A percentile compares a stretch with the other conserved stretches of the same genome.
Evolutionary conservation across 2,888 invertebrate genomes (phyloP).

Genomic region (Drosophila algonquin): DNA sequence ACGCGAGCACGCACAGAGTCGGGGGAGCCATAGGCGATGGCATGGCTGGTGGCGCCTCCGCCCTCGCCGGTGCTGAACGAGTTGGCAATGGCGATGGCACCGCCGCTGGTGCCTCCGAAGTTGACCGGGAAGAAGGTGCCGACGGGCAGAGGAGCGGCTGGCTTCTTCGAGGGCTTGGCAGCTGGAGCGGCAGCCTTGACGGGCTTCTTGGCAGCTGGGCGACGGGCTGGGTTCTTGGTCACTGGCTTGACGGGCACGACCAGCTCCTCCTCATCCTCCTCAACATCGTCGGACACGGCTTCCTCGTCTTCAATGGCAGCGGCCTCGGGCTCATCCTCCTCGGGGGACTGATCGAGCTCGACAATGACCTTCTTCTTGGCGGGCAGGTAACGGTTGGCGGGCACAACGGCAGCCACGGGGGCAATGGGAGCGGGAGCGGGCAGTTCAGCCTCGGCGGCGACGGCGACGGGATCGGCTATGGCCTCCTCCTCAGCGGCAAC

Average conservation of each 20-base stretch:
- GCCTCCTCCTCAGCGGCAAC: constrained; percentile 52
- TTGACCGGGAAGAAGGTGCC: constrained; percentile 83
- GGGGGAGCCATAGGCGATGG: constrained; percentile 84
- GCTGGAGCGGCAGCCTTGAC: constrained; percentile 55
- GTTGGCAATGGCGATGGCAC: constrained; percentile 84
- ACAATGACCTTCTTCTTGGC: constrained; percentile 81
- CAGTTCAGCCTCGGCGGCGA: constrained; percentile 60
- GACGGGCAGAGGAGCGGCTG: constrained; percentile 73
- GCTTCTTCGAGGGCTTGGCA: constrained; percentile 66
- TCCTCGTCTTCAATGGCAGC: constrained; percentile 69
- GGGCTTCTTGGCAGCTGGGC: constrained; percentile 73
- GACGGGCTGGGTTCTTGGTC: constrained; percentile 75
- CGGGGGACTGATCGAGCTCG: constrained; percentile 80
- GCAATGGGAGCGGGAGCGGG: constrained; percentile 79
- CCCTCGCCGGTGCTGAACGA: constrained; percentile 84
- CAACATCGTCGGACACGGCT: constrained; percentile 70
- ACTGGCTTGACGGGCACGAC: constrained; percentile 64
- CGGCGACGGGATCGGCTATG: constrained; percentile 47
- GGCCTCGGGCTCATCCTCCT: constrained; percentile 65
- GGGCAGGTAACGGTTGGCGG: constrained; percentile 81
- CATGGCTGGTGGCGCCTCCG: constrained; percentile 83
- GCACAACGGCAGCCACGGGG: constrained; percentile 67
- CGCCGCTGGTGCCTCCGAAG: constrained; percentile 83
- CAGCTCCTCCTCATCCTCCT: constrained; percentile 69
- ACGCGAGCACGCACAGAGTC: constrained; percentile 77